Conservation (phyloP, 2,797 vertebrate species). For the Pseudochaenichthys georgianus region DNA sequence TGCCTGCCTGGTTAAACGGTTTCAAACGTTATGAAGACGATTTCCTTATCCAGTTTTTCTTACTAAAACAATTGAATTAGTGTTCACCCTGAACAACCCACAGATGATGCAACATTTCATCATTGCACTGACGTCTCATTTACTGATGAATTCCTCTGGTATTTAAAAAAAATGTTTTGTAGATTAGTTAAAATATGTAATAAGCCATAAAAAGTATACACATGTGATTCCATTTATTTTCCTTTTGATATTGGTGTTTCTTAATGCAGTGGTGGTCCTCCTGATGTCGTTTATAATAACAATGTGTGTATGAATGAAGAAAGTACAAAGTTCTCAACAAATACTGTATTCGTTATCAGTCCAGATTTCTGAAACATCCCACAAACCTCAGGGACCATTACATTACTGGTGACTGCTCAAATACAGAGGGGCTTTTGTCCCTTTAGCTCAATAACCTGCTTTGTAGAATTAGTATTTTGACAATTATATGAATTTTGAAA, state of each 20-base stretch:
- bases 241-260: neutral
- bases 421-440: conserved; percentile 5
- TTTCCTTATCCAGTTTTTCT: neutral
- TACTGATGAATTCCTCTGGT: neutral
- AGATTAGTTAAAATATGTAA: neutral
- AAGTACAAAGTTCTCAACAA: neutral
- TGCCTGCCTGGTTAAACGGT: conserved; percentile 49
- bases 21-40: neutral
- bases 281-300: conserved; percentile 7
- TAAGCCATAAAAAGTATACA: conserved; percentile 13
- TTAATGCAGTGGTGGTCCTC: neutral
- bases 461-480: conserved; percentile 9
- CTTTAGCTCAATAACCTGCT: neutral
- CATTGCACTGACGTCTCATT: conserved; percentile 2
- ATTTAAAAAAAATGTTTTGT: neutral
- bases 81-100: neutral
- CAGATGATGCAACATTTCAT: conserved; percentile 22
- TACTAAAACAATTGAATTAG: neutral
- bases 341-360: conserved; percentile 20
- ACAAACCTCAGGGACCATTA: conserved; percentile 54
- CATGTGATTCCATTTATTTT: neutral
- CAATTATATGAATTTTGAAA: conserved; percentile 12
- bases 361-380: conserved; percentile 13
- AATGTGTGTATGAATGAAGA: conserved; percentile 16
- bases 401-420: neutral